phyloP scores from a whole-genome alignment of 2,797 vertebrate species.

The Aldrovandia affinis region DNA sequence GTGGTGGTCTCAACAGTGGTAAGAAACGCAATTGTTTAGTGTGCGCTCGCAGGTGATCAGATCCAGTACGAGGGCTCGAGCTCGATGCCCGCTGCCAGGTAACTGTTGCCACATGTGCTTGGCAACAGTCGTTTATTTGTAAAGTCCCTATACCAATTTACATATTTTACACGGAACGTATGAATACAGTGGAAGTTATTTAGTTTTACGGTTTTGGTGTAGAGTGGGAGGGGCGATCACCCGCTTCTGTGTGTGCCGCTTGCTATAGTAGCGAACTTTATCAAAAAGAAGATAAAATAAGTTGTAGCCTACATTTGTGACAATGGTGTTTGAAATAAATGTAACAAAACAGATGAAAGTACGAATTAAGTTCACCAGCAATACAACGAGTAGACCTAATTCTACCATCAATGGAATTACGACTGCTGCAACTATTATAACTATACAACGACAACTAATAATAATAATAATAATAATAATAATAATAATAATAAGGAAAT shows the following conservation, averaged over 20 bases:
- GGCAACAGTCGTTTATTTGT: neutral
- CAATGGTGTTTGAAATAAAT: neutral
- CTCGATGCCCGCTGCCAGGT: neutral
- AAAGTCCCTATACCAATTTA: neutral
- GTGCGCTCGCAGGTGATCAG: neutral
- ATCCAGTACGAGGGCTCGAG: neutral
- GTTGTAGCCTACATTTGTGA: too few species aligned
- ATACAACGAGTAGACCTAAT: neutral
- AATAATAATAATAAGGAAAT: slow-evolving; percentile 18
- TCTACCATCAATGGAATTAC: neutral
- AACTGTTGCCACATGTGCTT: neutral
- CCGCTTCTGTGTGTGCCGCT: neutral
- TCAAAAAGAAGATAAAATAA: too few species aligned
- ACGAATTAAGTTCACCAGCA: neutral
- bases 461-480: slow-evolving; percentile 34
- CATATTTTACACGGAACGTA: neutral
- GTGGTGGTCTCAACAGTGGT: too few species aligned
- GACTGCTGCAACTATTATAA: neutral
- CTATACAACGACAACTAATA: neutral
- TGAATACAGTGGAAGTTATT: neutral
- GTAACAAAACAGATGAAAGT: neutral
- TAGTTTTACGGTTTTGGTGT: neutral
- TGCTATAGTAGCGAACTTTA: neutral
- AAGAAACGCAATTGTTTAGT: too few species aligned
- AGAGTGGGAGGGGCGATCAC: neutral